Base-by-base conservation (phyloP, 2,888 invertebrate genomes). In the Catocala fraxini region DNA sequence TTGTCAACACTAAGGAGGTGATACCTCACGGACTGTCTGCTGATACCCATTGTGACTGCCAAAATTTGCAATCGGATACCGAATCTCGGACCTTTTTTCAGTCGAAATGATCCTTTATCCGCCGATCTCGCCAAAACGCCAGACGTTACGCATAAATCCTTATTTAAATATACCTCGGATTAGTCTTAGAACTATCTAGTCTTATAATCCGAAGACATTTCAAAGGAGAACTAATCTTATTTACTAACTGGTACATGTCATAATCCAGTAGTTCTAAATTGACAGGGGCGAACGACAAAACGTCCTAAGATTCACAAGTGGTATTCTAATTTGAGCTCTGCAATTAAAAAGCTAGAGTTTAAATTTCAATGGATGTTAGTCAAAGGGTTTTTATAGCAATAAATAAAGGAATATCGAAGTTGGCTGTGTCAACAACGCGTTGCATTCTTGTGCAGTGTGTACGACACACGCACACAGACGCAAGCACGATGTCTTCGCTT, bases 361-460 rank as follows among this genome's bases (percentile, higher is more conserved):
- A 64, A 51, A 70, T 68, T 85, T 0, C 34, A 15, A 1, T 70
- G 70, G 6, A 4, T 35, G 51, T 34, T 13, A 59, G 66, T 71
- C 68, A 81, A 89, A 88, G 87, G 89, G 92, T 90, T 93, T 93
- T 93, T 92, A 92, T 92, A 91, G 92, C 86, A 90, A 93, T 94
- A 94, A 93, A 94, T 94, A 94, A 94, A 94, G 92, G 92, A 93
- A 92, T 93, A 94, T 93, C 92, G 93, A 92, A 92, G 93, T 90
- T 92, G 91, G 89, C 88, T 92, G 93, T 94, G 93, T 93, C 94
- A 94, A 93, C 94, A 93, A 91, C 92, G 91, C 90, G 88, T 89
- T 93, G 94, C 93, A 93, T 93, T 93, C 93, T 93, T 93, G 92
- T 89, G 91, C 90, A 89, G 86, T 84, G 89, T 89, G 88, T 88